phyloP scores from a whole-genome alignment of 2,797 vertebrate species.

The Myotis planiceps region DNA sequence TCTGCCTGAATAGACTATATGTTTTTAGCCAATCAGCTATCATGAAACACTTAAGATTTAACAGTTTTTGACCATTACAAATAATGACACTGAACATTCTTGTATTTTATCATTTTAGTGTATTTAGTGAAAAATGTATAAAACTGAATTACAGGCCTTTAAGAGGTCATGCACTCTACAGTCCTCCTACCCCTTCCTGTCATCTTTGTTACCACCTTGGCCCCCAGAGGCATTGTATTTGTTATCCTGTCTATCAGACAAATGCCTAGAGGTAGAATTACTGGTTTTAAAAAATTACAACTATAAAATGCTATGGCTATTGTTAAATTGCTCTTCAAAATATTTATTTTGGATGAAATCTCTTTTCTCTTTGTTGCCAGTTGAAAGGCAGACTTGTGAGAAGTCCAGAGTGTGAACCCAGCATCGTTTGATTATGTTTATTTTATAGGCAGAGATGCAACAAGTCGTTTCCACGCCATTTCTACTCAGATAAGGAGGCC shows the following conservation, averaged over 20 bases:
- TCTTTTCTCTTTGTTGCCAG: slow-evolving; percentile 32
- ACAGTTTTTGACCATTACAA: background rate
- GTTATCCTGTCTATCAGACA: background rate
- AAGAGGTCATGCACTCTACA: background rate
- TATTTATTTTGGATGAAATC: slow-evolving; percentile 44
- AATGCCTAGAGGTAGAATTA: slow-evolving; percentile 14
- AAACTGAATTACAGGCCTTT: background rate
- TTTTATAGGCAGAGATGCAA: slow-evolving; percentile 57
- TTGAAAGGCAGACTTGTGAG: slow-evolving; percentile 51
- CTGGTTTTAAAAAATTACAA: background rate
- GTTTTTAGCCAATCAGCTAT: background rate
- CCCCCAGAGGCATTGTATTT: background rate
- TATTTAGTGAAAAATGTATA: background rate
- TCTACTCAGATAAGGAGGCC: slow-evolving; percentile 50
- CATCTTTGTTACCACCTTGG: background rate
- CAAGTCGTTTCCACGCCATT: background rate
- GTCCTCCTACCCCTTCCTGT: background rate
- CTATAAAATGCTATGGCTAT: slow-evolving; percentile 48
- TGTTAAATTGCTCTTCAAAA: slow-evolving; percentile 46
- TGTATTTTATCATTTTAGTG: background rate
- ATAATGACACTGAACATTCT: background rate
- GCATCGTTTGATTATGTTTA: slow-evolving; percentile 60
- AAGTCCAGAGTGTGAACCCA: background rate
- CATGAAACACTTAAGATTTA: background rate
- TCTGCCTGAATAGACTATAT: background rate